Evolutionary conservation across 2,888 invertebrate genomes (phyloP), one percentile per base, ranked within the genome.

Genomic region (Drosophila fulvimacula): DNA sequence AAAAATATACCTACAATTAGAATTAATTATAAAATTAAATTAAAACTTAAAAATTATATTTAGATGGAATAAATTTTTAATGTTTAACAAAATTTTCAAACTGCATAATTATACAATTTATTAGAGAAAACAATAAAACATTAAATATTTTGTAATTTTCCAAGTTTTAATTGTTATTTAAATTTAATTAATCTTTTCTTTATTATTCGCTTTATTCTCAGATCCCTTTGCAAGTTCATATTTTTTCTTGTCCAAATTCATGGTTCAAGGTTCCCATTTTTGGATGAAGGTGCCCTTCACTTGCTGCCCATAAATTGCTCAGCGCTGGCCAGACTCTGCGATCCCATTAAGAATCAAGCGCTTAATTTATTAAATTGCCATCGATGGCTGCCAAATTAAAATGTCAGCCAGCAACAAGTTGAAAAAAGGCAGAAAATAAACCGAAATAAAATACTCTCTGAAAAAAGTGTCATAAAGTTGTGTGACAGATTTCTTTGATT

Each of bases 311-410:
- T 83, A 64, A 87, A 81, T 81, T 84, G 72, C 57, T 82, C 76
- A 70, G 70, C 82, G 73, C 82, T 67, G 60, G 53, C 53, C 53
- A 39, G 30, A 30, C 55, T 42, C 19, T 15, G 61, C 68, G 73
- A 73, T 60, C 67, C 79, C 87, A 82, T 84, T 87, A 81, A 82
- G 41, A 79, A 73, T 64, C 68, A 72, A 65, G 73, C 72, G 56
- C 41, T 59, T 73, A 79, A 83, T 83, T 83, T 83, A 83, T 83
- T 76, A 74, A 85, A 79, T 73, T 82, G 76, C 62, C 85, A 82
- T 88, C 82, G 88, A 88, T 88, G 75, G 67, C 88, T 88, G 85
- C 80, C 83, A 88, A 85, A 86, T 86, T 88, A 88, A 86, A 88
- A 87, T 86, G 89, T 86, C 87, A 88, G 73, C 78, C 75, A 75